Base-by-base conservation (phyloP, 2,797 vertebrate species). In the Acanthurus lineatus region DNA sequence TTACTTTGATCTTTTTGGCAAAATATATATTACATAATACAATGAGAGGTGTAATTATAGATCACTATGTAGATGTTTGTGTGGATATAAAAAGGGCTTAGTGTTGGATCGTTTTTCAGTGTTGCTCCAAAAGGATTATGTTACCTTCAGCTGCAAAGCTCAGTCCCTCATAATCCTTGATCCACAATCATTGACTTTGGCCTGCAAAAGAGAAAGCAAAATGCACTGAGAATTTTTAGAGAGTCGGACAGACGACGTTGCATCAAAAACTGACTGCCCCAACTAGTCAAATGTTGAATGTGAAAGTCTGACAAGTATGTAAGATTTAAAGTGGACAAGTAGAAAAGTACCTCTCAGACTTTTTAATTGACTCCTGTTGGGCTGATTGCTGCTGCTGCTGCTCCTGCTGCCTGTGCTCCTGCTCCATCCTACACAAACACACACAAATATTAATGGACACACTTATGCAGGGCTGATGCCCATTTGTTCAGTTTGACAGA, bases 171-270 rank as follows among this genome's bases (percentile, higher is more conserved):
- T 73, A 89, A 86, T 56, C 88, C 88, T 79, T 91, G 91, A 79
- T 92, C 84, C n/a, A 86, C 90, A 49, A 92, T 74, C 89, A 91
- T 82, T 22, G 94, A 94, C 65, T 92, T 93, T 7, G 92, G 93
- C 89, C 94, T 95, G 76, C 51, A 88, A 89, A 87, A 16, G 14
- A 74, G 5, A 51, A 10, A 38, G 70, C 56, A 20, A 64, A 44
- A 69, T 9, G 5, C 3, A 14, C 2, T 38, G 6, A 68, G 3
- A 52, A 28, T 9, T 25, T 25, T 63, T 19, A n/a, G 60, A 72
- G 68, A 58, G 0, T 16, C 52, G 49, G 8, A 68, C 8, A 8
- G 44, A 20, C 3, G 0, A 64, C 0, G 65, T 10, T 28, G 0
- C 1, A 2, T 3, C 0, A 48, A 32, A 71, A 32, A 47, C 9